Conservation (phyloP, 2,888 invertebrate genomes). For the Cheiracanthium punctorium region DNA sequence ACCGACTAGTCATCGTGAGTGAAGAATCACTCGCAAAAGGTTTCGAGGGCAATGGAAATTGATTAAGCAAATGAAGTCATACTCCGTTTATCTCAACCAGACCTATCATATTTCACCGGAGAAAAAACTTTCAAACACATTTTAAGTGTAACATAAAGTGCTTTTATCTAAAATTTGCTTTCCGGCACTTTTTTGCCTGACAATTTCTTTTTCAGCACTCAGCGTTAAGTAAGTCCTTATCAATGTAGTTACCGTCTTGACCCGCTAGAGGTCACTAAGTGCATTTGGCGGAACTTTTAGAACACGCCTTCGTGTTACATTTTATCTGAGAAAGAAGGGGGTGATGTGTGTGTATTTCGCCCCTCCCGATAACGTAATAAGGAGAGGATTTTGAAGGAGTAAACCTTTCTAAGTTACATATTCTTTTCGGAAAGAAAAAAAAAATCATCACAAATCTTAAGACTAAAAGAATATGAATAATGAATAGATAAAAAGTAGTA, state of each 20-base stretch:
- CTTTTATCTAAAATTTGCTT: constrained; percentile 18
- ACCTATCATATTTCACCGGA: not conserved
- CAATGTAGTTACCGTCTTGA: constrained; percentile 30
- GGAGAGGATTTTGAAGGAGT: not conserved
- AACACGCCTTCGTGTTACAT: not conserved
- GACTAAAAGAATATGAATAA: too few relatives aligned
- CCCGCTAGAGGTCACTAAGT: constrained; percentile 50
- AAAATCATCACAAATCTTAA: too few relatives aligned
- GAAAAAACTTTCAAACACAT: constrained; percentile 3
- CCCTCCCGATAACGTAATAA: constrained; percentile 1
- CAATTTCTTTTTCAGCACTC: constrained; percentile 2
- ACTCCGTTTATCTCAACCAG: not conserved
- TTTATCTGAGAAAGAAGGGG: not conserved
- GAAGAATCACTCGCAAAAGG: not conserved
- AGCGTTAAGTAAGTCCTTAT: constrained; percentile 31
- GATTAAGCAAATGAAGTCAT: not conserved
- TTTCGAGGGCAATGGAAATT: not conserved
- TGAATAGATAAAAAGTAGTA: too few relatives aligned
- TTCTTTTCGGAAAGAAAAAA: too few relatives aligned
- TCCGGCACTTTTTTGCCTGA: not conserved
- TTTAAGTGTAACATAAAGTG: constrained; percentile 12
- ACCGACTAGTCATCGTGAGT: not conserved
- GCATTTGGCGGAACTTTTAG: constrained; percentile 10
- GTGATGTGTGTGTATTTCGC: not conserved
- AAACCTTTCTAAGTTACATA: not conserved